Conservation (phyloP, 2,888 invertebrate genomes). For the Lissonota sp. region DNA sequence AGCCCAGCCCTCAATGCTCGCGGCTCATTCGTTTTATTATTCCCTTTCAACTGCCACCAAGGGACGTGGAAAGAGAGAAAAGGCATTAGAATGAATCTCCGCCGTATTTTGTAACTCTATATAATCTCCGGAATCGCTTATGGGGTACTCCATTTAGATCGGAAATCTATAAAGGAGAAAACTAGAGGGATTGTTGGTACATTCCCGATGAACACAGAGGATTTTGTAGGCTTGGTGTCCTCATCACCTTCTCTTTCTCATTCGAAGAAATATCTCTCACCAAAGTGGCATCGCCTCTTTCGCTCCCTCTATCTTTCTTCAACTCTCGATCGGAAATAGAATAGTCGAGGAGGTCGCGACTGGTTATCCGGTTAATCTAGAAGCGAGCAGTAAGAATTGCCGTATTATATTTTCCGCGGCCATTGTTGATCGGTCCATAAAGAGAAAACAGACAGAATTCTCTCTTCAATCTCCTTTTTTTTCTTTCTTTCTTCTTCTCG, state of each 20-base stretch:
- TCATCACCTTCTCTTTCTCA: constrained; percentile 42
- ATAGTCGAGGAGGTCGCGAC: constrained; percentile 60
- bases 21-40: constrained; percentile 55
- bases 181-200: constrained; percentile 16
- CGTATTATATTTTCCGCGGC: constrained; percentile 65
- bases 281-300: constrained; percentile 5
- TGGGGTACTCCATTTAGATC: constrained; percentile 37
- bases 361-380: constrained; percentile 79
- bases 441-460: constrained; percentile 40
- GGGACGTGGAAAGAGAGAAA: constrained; percentile 5
- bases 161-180: constrained; percentile 44
- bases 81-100: not conserved
- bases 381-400: constrained; percentile 69
- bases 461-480: constrained; percentile 59
- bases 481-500: not conserved
- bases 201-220: not conserved
- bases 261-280: constrained; percentile 11
- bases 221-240: not conserved
- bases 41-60: constrained; percentile 51
- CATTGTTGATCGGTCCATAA: constrained; percentile 50
- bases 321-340: constrained; percentile 71
- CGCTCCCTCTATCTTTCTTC: constrained; percentile 5
- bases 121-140: constrained; percentile 57
- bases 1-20: not conserved
- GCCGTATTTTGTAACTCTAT: constrained; percentile 57